Percentiles rank a stretch among this genome's conserved stretches.
These are phyloP conservation scores for Meandrina meandrites DNA, from an alignment of 92 coral and sea anemone genomes.

Conservation along the genomic window DNA sequence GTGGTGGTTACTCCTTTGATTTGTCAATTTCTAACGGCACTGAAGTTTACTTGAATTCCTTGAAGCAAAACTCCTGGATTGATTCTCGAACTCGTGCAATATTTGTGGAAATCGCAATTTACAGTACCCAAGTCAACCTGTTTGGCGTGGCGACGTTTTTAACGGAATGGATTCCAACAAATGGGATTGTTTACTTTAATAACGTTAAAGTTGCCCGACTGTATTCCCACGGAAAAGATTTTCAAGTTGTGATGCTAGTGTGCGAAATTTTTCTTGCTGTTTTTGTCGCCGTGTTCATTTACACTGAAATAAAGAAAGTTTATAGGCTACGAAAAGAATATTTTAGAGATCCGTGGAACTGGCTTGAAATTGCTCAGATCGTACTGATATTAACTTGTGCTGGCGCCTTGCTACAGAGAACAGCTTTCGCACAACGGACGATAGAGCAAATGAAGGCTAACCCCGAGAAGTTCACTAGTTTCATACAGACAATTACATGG, in stretches of 20 bases:
- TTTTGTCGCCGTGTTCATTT: conserved; percentile 67
- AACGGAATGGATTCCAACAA: conserved; percentile 89
- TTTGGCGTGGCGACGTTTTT: conserved; percentile 84
- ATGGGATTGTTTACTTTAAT: conserved; percentile 70
- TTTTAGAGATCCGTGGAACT: conserved; percentile 84
- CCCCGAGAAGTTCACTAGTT: conserved; percentile 73
- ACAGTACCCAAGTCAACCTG: conserved; percentile 90
- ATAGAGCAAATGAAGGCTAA: conserved; percentile 62
- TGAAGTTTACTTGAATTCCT: conserved; percentile 27
- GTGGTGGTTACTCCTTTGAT: conserved; percentile 81
- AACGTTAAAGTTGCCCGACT: conserved; percentile 83
- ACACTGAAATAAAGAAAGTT: conserved; percentile 70
- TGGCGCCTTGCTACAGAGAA: conserved; percentile 77
- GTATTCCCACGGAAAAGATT: conserved; percentile 64
- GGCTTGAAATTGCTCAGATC: conserved; percentile 74
- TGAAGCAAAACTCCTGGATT: conserved; percentile 76
- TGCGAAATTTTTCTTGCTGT: conserved; percentile 77
- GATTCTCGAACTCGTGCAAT: conserved; percentile 87
- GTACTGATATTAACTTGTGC: conserved; percentile 64
- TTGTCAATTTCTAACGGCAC: conserved; percentile 47
- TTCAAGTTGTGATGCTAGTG: conserved; percentile 62
- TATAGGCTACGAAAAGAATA: conserved; percentile 63
- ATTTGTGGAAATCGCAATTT: conserved; percentile 84
- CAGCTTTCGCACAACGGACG: conserved; percentile 62
- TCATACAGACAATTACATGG: conserved; percentile 76